These are phyloP conservation scores for Belgica antarctica DNA, from an alignment of 2,888 invertebrate species.

Conservation along the genomic window DNA sequence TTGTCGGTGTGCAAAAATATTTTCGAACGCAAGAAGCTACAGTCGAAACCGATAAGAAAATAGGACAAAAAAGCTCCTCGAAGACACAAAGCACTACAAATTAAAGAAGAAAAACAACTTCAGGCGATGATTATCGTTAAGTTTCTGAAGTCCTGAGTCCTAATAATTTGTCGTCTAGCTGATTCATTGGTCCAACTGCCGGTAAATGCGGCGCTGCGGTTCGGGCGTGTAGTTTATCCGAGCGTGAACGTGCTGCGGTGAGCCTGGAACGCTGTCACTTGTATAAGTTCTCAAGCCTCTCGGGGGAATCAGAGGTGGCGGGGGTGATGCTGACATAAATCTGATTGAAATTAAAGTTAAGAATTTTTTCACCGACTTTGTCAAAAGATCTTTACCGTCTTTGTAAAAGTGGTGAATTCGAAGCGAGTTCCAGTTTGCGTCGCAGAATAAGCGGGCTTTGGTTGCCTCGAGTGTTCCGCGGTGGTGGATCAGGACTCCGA, in stretches of 20 bases:
- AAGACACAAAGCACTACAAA: constrained; percentile 20
- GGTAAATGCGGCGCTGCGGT: constrained; percentile 59
- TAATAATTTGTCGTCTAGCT: not conserved
- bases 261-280: constrained; percentile 70
- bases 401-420: constrained; percentile 58
- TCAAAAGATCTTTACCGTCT: constrained; percentile 55
- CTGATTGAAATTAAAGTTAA: constrained; percentile 49
- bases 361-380: constrained; percentile 48
- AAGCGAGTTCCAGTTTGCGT: constrained; percentile 59
- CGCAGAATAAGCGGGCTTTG: constrained; percentile 58
- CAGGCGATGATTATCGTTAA: not conserved
- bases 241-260: constrained; percentile 65
- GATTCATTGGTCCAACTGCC: constrained; percentile 46
- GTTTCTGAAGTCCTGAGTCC: not conserved
- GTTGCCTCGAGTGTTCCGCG: constrained; percentile 53
- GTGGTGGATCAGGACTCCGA: constrained; percentile 64
- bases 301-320: constrained; percentile 54
- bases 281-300: constrained; percentile 52
- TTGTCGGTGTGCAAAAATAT: not conserved
- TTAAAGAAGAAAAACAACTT: constrained; percentile 6
- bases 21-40: constrained; percentile 7
- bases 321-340: constrained; percentile 57
- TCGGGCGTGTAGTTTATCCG: constrained; percentile 63
- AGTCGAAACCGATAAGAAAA: not conserved
- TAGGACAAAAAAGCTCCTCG: not conserved